These are phyloP conservation scores for Anabacerthia variegaticeps DNA, from an alignment of 2,797 vertebrate genomes.

Conservation along the genomic window DNA sequence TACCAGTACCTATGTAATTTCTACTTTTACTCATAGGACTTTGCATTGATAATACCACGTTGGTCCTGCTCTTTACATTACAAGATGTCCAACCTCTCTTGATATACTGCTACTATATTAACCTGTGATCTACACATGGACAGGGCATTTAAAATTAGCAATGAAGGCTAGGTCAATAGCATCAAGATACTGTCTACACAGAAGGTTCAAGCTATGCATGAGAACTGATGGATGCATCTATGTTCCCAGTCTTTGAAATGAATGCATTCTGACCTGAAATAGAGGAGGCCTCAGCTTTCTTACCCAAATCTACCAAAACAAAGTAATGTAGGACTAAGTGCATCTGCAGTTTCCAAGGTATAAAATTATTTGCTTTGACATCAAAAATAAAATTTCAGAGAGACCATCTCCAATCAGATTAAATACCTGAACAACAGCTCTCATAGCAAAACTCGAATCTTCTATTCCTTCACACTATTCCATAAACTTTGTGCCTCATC, in stretches of 20 bases:
- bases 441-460: neutral
- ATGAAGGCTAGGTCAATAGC: neutral
- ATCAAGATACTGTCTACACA: neutral
- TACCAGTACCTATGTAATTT: neutral
- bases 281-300: neutral
- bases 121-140: neutral
- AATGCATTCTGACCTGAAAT: neutral
- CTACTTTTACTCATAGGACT: neutral
- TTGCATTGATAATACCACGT: neutral
- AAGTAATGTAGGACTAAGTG: neutral
- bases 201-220: neutral
- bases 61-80: neutral
- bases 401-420: neutral
- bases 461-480: neutral
- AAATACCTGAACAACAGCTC: neutral
- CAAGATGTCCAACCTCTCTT: neutral
- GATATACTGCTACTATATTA: neutral
- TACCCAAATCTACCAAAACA: neutral
- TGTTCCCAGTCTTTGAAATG: neutral
- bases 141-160: neutral
- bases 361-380: neutral
- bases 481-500: neutral
- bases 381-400: neutral
- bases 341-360: neutral
- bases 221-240: neutral